Evolutionary conservation across 2,113 vertebrate species (phyloP).

Genomic region (Columba janthina): DNA sequence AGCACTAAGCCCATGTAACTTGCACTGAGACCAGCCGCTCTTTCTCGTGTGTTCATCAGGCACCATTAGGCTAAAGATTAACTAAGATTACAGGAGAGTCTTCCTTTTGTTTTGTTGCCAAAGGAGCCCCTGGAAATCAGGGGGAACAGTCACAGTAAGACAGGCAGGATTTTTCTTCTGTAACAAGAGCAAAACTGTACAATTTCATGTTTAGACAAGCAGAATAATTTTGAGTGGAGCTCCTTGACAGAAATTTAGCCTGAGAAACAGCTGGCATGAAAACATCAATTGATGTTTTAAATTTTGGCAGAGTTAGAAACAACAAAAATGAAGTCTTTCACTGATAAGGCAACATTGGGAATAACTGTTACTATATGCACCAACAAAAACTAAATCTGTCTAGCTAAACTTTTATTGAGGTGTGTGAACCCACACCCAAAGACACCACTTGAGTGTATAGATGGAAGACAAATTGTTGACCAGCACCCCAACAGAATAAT

Average conservation of each 20-base stretch:
- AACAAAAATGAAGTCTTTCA: not conserved
- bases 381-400: not conserved
- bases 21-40: not conserved
- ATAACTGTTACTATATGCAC: not conserved
- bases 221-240: not conserved
- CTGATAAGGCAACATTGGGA: not conserved
- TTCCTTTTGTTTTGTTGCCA: not conserved
- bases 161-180: not conserved
- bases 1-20: not conserved
- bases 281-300: not conserved
- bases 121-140: not conserved
- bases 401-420: not conserved
- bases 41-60: not conserved
- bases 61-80: not conserved
- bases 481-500: not conserved
- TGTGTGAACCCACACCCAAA: not conserved
- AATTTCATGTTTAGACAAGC: not conserved
- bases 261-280: not conserved
- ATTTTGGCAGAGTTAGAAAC: not conserved
- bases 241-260: not conserved
- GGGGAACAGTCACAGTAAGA: not conserved
- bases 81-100: not conserved
- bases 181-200: not conserved
- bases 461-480: not conserved
- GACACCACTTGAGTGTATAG: not conserved